These are phyloP conservation scores for Apteryx mantelli DNA, from an alignment of 2,113 vertebrate genomes.

Conservation along the genomic window DNA sequence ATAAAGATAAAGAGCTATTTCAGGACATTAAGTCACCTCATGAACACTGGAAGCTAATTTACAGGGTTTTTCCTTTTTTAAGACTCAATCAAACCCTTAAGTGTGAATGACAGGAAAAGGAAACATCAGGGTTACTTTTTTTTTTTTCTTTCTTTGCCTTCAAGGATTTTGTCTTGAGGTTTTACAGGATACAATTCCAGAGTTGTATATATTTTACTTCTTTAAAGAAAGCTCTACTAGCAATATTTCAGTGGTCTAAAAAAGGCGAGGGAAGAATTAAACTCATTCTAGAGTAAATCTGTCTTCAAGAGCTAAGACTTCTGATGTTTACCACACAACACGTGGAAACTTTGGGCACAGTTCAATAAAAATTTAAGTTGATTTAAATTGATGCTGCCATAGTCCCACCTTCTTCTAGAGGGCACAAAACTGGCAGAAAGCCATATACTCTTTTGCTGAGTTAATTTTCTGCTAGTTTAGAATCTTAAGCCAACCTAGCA, in stretches of 20 bases:
- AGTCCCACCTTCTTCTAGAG: neutral
- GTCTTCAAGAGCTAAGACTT: neutral
- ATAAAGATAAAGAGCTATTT: neutral
- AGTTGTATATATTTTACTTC: neutral
- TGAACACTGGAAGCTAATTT: neutral
- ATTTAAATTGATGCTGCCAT: neutral
- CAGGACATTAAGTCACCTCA: neutral
- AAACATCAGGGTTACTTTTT: neutral
- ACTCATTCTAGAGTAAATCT: neutral
- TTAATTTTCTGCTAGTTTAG: neutral
- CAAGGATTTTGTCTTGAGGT: neutral
- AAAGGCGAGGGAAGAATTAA: neutral
- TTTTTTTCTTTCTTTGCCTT: neutral
- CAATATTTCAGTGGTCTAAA: neutral
- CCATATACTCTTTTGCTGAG: neutral
- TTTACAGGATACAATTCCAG: neutral
- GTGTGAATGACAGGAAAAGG: neutral
- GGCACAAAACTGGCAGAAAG: neutral
- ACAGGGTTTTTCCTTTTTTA: neutral
- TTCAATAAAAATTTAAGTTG: neutral
- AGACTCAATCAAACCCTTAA: neutral
- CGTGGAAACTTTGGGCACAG: neutral
- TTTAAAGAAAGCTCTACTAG: neutral
- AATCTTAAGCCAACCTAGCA: neutral
- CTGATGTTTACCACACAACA: neutral